These are phyloP conservation scores for Phyllotreta striolata DNA, from an alignment of 2,888 invertebrate genomes.

Conservation along the genomic window DNA sequence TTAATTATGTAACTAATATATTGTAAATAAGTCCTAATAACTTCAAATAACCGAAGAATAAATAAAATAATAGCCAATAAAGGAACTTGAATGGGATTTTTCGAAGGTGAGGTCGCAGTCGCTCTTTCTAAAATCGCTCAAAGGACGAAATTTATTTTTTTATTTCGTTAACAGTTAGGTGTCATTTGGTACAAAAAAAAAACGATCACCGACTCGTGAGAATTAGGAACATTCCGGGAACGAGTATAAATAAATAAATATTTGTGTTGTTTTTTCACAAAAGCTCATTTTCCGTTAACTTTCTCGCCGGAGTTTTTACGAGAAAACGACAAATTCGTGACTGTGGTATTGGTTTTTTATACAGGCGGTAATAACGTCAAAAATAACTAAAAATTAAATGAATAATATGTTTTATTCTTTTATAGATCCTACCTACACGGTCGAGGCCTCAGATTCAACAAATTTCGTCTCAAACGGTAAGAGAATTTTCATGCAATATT, in stretches of 20 bases:
- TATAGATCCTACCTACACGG: constrained; percentile 39
- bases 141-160: constrained; percentile 30
- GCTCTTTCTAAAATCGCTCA: constrained; percentile 25
- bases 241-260: constrained; percentile 38
- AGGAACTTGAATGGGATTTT: no score
- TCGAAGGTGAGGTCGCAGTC: neutral
- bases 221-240: constrained; percentile 45
- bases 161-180: constrained; percentile 38
- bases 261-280: constrained; percentile 7
- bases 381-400: no score
- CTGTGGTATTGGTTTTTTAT: no score
- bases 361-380: no score
- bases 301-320: neutral
- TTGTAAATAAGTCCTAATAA: no score
- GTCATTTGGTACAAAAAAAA: constrained; percentile 41
- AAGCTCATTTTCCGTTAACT: neutral
- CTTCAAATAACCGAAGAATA: no score
- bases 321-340: no score
- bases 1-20: no score
- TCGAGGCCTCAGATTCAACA: constrained; percentile 38
- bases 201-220: constrained; percentile 45
- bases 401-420: constrained; percentile 3
- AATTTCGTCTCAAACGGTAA: constrained; percentile 35
- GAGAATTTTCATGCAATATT: neutral
- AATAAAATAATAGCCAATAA: no score